Evolutionary conservation across 2,113 vertebrate genomes (phyloP).

Genomic region (Cavia aperea): DNA sequence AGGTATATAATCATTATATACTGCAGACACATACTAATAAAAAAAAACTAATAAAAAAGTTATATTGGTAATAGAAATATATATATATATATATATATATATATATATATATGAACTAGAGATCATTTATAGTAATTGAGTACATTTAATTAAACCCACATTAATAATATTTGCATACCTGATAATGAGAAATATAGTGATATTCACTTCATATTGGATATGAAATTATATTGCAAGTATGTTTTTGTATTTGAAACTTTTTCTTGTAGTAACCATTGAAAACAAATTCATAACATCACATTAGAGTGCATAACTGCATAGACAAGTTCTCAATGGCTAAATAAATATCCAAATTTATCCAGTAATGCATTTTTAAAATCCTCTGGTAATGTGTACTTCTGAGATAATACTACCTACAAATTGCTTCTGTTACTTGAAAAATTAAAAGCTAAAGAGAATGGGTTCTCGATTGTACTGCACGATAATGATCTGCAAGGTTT

Average conservation of each 20-base stretch:
- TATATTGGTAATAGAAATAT: neutral
- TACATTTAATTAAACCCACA: neutral
- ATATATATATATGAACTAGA: neutral
- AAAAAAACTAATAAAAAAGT: neutral
- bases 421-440: neutral
- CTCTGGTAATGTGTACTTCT: neutral
- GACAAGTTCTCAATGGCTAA: constrained; percentile 38
- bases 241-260: neutral
- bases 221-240: neutral
- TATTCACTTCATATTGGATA: neutral
- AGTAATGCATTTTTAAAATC: constrained; percentile 2
- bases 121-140: neutral
- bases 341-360: constrained; percentile 21
- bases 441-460: neutral
- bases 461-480: neutral
- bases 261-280: neutral
- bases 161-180: neutral
- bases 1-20: neutral
- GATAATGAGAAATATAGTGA: neutral
- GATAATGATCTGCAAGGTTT: neutral
- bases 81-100: neutral
- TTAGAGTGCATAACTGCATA: constrained; percentile 10
- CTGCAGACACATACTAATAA: neutral
- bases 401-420: neutral
- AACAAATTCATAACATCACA: neutral